Percentiles rank a stretch among this genome's conserved stretches.
phyloP scores from a whole-genome alignment of 2,113 vertebrate species.

The Alexandromys fortis region DNA sequence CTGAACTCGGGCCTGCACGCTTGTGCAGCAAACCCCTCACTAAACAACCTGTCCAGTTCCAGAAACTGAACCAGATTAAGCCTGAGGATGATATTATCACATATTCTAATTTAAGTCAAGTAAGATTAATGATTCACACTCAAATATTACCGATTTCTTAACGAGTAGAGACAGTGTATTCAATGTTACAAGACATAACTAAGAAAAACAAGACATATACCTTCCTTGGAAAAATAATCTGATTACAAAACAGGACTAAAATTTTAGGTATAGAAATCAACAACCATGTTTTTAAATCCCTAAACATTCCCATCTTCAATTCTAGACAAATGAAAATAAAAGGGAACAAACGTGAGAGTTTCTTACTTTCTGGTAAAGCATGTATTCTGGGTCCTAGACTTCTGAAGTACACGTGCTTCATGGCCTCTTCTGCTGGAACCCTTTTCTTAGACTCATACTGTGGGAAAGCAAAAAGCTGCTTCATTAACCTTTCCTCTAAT shows the following conservation, averaged over 20 bases:
- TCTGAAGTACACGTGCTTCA: slow-evolving; percentile 98
- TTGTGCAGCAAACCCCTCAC: background rate
- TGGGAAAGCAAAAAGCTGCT: slow-evolving; percentile 64
- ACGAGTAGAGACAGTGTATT: background rate
- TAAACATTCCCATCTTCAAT: background rate
- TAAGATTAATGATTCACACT: background rate
- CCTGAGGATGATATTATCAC: background rate
- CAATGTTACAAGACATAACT: slow-evolving; percentile 29
- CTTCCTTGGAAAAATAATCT: background rate
- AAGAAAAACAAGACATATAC: background rate
- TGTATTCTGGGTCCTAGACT: slow-evolving; percentile 95
- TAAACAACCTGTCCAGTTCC: background rate
- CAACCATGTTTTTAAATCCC: background rate
- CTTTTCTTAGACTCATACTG: slow-evolving; percentile 99
- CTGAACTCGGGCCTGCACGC: too few relatives aligned
- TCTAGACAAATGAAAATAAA: slow-evolving; percentile 43
- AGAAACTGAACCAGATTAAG: slow-evolving; percentile 27
- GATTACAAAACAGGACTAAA: slow-evolving; percentile 3
- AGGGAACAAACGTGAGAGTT: slow-evolving; percentile 39
- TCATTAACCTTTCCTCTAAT: slow-evolving; percentile 57
- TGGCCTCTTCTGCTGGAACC: slow-evolving; percentile 97
- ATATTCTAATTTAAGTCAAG: background rate
- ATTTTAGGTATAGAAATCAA: slow-evolving; percentile 9
- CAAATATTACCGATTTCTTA: slow-evolving; percentile 2
- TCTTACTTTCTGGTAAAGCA: slow-evolving; percentile 95